Conservation (phyloP, 2,113 vertebrate species). For the Cinclus cinclus region DNA sequence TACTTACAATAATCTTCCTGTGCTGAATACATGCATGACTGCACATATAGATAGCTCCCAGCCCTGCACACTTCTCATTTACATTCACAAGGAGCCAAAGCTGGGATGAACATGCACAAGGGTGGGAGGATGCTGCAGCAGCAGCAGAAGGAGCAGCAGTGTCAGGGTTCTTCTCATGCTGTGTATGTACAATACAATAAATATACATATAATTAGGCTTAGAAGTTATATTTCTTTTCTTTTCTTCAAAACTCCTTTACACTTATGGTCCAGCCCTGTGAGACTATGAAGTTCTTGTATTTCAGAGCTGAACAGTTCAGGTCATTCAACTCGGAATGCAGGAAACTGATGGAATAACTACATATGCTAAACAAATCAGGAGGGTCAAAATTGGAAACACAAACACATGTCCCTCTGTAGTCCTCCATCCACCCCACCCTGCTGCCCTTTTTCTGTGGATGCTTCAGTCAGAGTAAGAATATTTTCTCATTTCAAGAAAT, state of each 20-base stretch:
- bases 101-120: neutral
- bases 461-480: neutral
- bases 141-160: neutral
- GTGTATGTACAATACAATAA: neutral
- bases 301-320: neutral
- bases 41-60: rapidly evolving
- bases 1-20: neutral
- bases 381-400: constrained; percentile 8
- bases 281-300: neutral
- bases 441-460: neutral
- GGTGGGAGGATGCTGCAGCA: neutral
- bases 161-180: neutral
- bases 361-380: neutral
- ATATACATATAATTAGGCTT: neutral
- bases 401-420: neutral
- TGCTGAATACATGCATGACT: neutral
- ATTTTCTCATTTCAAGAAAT: neutral
- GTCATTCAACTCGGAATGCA: neutral
- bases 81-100: neutral
- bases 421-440: neutral
- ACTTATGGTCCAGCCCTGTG: neutral
- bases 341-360: neutral
- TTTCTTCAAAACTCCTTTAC: neutral
- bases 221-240: neutral
- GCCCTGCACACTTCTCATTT: neutral